Conservation (phyloP, 2,113 vertebrate species). For the Ptilonorhynchus violaceus region DNA sequence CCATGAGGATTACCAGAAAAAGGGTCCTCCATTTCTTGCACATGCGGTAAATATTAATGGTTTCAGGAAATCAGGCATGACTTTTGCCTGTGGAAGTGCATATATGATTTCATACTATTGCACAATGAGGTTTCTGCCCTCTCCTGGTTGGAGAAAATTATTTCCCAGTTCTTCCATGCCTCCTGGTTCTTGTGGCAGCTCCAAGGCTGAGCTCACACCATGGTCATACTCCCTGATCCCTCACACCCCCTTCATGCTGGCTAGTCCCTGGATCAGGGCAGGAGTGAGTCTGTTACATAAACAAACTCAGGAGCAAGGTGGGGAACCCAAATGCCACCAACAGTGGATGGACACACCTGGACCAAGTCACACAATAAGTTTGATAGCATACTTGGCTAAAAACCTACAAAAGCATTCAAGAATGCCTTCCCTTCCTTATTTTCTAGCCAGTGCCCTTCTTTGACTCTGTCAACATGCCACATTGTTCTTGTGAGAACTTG, state of each 20-base stretch:
- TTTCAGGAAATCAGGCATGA: not conserved
- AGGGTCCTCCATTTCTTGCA: not conserved
- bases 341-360: not conserved
- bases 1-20: slow-evolving; percentile 9
- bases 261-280: not conserved
- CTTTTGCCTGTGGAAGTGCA: not conserved
- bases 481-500: not conserved
- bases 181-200: not conserved
- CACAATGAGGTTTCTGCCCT: not conserved
- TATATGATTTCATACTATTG: not conserved
- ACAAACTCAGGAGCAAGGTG: not conserved
- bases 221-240: not conserved
- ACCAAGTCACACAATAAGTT: not conserved
- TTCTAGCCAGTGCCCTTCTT: not conserved
- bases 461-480: not conserved
- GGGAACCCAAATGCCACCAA: not conserved
- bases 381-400: not conserved
- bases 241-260: not conserved
- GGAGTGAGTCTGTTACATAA: not conserved
- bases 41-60: not conserved
- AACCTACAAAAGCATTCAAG: not conserved
- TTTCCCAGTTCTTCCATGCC: not conserved
- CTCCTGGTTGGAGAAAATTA: not conserved
- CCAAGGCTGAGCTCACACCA: not conserved
- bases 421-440: not conserved